A percentile compares a stretch with the other conserved stretches of the same genome.
Conservation (phyloP, 37 sponge, comb jelly and placozoan genomes). For the Agelas oroides region DNA sequence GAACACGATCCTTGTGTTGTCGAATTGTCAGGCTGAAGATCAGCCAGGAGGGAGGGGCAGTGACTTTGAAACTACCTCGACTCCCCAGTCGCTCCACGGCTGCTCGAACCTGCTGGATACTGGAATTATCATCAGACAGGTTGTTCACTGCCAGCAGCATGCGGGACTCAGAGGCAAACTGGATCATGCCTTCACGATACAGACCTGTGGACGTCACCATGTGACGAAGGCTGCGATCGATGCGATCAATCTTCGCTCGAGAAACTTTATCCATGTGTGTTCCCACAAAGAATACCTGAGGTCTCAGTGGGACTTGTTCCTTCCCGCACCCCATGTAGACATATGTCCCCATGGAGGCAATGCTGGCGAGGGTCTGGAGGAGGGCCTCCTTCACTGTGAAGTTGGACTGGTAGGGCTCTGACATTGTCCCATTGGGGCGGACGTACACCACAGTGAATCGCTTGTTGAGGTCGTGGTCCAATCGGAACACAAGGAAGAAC, state of each 20-base stretch:
- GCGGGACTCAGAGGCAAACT: not conserved
- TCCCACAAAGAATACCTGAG: not conserved
- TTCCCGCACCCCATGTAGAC: not conserved
- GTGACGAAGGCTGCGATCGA: not conserved
- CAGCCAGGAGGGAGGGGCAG: too few species aligned
- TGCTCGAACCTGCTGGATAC: not conserved
- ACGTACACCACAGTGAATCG: not conserved
- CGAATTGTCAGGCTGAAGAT: too few species aligned
- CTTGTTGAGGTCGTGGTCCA: slow-evolving; percentile 16
- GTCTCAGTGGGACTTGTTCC: not conserved
- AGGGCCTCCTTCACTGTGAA: slow-evolving; percentile 17
- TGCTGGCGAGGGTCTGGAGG: slow-evolving; percentile 20
- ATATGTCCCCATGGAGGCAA: not conserved
- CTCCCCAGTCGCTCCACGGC: slow-evolving; percentile 5
- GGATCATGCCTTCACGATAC: not conserved
- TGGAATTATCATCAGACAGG: not conserved
- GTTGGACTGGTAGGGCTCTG: slow-evolving; percentile 1
- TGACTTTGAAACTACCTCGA: not conserved
- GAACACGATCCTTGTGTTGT: too few species aligned
- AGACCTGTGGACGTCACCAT: not conserved
- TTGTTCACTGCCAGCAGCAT: slow-evolving; percentile 2
- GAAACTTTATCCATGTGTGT: slow-evolving; percentile 1
- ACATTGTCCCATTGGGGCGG: not conserved
- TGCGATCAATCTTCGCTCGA: not conserved
- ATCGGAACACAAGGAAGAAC: slow-evolving; percentile 10